Base-by-base conservation (phyloP, 2,797 vertebrate species). In the Acanthurus tractus region DNA sequence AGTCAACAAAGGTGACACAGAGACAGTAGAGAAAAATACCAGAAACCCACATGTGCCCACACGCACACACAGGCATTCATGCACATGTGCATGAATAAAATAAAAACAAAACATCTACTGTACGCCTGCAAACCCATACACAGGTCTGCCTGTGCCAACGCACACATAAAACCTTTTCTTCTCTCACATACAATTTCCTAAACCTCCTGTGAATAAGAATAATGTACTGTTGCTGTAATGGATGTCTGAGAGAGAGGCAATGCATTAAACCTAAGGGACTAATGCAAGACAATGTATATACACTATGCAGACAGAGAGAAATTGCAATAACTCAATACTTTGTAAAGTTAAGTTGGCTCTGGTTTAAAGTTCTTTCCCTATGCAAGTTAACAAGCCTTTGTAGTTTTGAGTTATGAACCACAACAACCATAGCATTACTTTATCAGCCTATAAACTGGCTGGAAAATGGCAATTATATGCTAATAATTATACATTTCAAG, bases 1-100 rank as follows among this genome's bases (percentile, higher is more conserved):
- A 92, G 93, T 94, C 92, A 94, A 93, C 89, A 93, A 94, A 93
- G 92, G 94, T 93, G 92, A 94, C 88, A 89, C n/a, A 14, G 71
- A 93, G 70, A 77, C 67, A 67, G 70, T 81, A 63, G 55, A 86
- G 70, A 83, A 38, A 20, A 83, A 89, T 80, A 89, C 63, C 63
- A 85, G 62, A 72, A 79, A 85, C 54, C 50, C 81, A 79, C 58
- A 83, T 68, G 34, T 83, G 65, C 63, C 9, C 71, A 61, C 57
- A 64, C 52, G 11, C 34, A 66, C 59, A 49, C 54, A 50, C 40
- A 49, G 14, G 20, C 38, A 57, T 10, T 71, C 36, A 66, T 54
- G 34, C 63, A 83, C 64, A 74, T 64, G 61, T 73, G 57, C 73
- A 79, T 76, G 49, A 78, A 87, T 76, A 80, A 85, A 81, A 83